phyloP scores from a whole-genome alignment of 2,113 vertebrate genomes.

The Indicator maculatus region DNA sequence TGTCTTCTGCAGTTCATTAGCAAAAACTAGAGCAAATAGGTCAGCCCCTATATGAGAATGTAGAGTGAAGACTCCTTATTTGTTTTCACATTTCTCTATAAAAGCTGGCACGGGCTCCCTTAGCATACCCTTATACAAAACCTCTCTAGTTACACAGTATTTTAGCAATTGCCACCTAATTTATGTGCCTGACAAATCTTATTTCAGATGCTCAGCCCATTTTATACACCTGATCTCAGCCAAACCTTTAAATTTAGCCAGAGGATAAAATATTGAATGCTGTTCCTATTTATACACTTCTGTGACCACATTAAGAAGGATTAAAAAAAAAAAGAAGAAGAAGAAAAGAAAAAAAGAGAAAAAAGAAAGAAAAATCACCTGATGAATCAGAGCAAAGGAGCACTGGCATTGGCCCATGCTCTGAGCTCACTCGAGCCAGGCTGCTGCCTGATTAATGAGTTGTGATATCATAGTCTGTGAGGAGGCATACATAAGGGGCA shows the following conservation, averaged over 20 bases:
- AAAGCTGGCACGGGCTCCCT: background rate
- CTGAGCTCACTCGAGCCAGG: slow-evolving; percentile 48
- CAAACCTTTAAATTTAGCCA: slow-evolving; percentile 14
- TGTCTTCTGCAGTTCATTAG: background rate
- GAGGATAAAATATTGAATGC: background rate
- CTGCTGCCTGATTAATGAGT: slow-evolving; percentile 44
- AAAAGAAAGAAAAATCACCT: background rate
- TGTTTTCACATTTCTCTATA: background rate
- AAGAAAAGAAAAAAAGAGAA: background rate
- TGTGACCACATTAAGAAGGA: background rate
- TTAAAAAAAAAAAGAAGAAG: background rate
- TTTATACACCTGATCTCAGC: background rate
- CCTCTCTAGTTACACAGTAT: background rate
- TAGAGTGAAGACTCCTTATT: background rate
- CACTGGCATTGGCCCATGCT: slow-evolving; percentile 8
- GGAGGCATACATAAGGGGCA: slow-evolving; percentile 19
- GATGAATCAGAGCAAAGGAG: slow-evolving; percentile 29
- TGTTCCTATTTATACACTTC: slow-evolving; percentile 20
- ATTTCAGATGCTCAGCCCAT: background rate
- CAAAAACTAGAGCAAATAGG: background rate
- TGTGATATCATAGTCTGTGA: slow-evolving; percentile 60
- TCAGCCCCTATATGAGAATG: background rate
- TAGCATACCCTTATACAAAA: background rate
- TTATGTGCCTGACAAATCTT: background rate
- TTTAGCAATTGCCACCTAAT: background rate